A percentile compares a stretch with the other conserved stretches of the same genome.
These are phyloP conservation scores for Macrosoma leucophasiata DNA, from an alignment of 2,888 invertebrate genomes.

Conservation along the genomic window DNA sequence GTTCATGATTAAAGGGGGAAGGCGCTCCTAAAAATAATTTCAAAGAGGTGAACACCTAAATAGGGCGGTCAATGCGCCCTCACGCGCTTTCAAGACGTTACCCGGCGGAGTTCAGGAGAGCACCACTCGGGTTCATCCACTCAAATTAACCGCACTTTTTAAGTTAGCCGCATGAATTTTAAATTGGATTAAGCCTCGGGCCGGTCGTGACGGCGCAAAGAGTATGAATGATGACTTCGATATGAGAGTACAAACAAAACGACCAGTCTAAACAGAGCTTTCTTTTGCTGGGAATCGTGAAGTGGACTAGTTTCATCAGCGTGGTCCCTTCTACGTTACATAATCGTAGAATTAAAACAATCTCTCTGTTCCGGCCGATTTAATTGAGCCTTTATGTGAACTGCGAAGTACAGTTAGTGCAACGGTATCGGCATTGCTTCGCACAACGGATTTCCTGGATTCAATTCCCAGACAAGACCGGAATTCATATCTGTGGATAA, in stretches of 20 bases:
- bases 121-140: constrained; percentile 29
- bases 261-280: constrained; percentile 31
- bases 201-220: constrained; percentile 68
- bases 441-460: constrained; percentile 60
- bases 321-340: constrained; percentile 32
- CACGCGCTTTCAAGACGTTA: constrained; percentile 51
- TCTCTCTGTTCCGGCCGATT: constrained; percentile 60
- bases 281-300: constrained; percentile 19
- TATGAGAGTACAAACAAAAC: constrained; percentile 26
- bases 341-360: constrained; percentile 65
- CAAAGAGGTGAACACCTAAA: constrained; percentile 51
- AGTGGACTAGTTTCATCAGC: constrained; percentile 19
- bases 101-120: constrained; percentile 44
- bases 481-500: constrained; percentile 33
- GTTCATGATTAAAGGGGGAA: constrained; percentile 35
- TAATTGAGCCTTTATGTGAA: constrained; percentile 39
- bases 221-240: constrained; percentile 66
- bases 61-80: constrained; percentile 60
- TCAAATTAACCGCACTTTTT: constrained; percentile 52
- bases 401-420: constrained; percentile 49
- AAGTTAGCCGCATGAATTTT: constrained; percentile 60
- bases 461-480: constrained; percentile 51
- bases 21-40: constrained; percentile 38
- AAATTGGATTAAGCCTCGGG: constrained; percentile 66
- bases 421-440: constrained; percentile 39